A percentile compares a stretch with the other conserved stretches of the same genome.
phyloP scores from a whole-genome alignment of 1,140 invertebrate genomes.

The Drosophila lowei region DNA sequence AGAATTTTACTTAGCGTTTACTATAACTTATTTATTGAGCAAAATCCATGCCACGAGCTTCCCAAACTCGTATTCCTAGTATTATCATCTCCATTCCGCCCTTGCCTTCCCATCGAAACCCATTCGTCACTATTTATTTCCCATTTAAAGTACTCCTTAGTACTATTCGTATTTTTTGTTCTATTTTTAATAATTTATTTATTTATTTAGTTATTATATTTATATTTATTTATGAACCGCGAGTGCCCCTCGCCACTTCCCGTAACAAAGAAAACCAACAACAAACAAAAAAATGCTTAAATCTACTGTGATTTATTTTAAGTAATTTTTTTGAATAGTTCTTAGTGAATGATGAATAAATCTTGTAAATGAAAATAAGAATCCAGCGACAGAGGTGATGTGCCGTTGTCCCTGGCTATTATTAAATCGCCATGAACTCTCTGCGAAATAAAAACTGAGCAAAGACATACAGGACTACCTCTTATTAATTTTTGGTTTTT shows the following conservation, averaged over 20 bases:
- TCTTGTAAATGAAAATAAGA: slow-evolving; percentile 16
- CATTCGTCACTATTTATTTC: slow-evolving; percentile 34
- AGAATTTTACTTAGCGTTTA: slow-evolving; percentile 59
- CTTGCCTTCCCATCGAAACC: not conserved
- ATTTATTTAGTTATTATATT: slow-evolving; percentile 47
- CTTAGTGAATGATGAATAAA: slow-evolving; percentile 46
- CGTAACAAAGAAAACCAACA: slow-evolving; percentile 18
- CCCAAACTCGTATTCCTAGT: slow-evolving; percentile 12
- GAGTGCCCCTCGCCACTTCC: not conserved
- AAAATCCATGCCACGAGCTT: no score
- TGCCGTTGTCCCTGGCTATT: slow-evolving; percentile 29
- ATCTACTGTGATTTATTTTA: slow-evolving; percentile 81
- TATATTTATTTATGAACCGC: slow-evolving; percentile 34
- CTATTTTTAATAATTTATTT: slow-evolving; percentile 55
- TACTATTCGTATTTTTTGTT: slow-evolving; percentile 13
- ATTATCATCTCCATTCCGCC: slow-evolving; percentile 25
- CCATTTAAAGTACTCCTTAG: slow-evolving; percentile 13
- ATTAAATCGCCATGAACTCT: slow-evolving; percentile 7
- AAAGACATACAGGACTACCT: slow-evolving; percentile 6
- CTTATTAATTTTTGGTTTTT: not conserved
- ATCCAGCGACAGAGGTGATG: slow-evolving; percentile 19
- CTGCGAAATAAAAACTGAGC: slow-evolving; percentile 33
- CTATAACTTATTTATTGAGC: slow-evolving; percentile 43
- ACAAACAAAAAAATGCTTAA: slow-evolving; percentile 70
- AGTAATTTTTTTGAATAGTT: slow-evolving; percentile 76